These are phyloP conservation scores for Euwallacea similis DNA, from an alignment of 1,140 invertebrate species.

Conservation along the genomic window DNA sequence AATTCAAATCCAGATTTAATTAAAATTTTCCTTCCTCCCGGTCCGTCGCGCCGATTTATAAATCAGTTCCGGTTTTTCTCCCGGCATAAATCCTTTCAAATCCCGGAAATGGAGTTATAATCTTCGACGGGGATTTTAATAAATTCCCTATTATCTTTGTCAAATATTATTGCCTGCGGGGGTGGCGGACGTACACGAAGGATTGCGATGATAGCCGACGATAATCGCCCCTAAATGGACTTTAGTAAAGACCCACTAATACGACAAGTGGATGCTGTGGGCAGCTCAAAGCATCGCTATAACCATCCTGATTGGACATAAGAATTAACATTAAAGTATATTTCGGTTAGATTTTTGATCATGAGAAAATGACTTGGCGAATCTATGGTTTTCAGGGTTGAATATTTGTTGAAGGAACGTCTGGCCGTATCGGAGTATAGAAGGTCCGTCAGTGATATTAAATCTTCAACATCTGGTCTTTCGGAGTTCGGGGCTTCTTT, in stretches of 20 bases:
- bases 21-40: constrained; percentile 32
- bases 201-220: constrained; percentile 27
- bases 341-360: no score
- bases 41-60: constrained; percentile 18
- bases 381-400: background rate
- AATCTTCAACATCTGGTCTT: constrained; percentile 52
- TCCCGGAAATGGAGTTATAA: constrained; percentile 43
- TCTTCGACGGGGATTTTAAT: constrained; percentile 36
- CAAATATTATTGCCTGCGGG: constrained; percentile 36
- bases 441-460: constrained; percentile 46
- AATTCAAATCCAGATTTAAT: constrained; percentile 38
- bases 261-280: background rate
- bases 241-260: constrained; percentile 1
- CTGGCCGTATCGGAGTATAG: constrained; percentile 6
- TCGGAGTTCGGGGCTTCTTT: constrained; percentile 47
- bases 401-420: background rate
- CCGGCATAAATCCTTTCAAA: constrained; percentile 36
- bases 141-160: constrained; percentile 43
- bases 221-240: constrained; percentile 18
- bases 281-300: no score
- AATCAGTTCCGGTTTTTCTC: constrained; percentile 36
- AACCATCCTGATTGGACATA: no score
- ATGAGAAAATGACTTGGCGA: no score
- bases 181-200: constrained; percentile 17
- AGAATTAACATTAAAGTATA: no score